These are phyloP conservation scores for Drosophila orosa DNA, from an alignment of 1,140 invertebrate genomes.

Conservation along the genomic window DNA sequence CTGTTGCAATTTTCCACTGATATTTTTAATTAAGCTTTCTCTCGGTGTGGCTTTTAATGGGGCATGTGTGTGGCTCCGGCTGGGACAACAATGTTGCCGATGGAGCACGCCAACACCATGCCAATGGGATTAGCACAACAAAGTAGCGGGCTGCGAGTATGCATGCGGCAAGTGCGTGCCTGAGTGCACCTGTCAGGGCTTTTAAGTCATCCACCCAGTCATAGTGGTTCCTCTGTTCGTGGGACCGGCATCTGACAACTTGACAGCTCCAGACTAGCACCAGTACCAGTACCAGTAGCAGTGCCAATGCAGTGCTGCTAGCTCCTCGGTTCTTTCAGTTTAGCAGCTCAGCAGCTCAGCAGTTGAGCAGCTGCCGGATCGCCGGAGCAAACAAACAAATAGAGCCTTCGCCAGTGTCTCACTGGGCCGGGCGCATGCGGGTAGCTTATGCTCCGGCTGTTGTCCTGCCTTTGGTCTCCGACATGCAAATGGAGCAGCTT, in stretches of 20 bases:
- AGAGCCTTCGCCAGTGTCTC: slow-evolving; percentile 46
- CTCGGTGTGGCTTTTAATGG: slow-evolving; percentile 13
- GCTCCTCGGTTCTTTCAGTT: slow-evolving; percentile 2
- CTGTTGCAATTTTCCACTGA: too few relatives aligned
- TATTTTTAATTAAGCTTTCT: background rate
- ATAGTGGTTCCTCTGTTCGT: slow-evolving; percentile 57
- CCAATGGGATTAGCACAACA: slow-evolving; percentile 64
- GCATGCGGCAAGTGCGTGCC: slow-evolving; percentile 65
- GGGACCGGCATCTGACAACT: slow-evolving; percentile 61
- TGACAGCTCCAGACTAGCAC: slow-evolving; percentile 48
- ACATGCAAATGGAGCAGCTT: slow-evolving; percentile 56
- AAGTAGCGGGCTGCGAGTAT: slow-evolving; percentile 49
- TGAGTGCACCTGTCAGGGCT: slow-evolving; percentile 72
- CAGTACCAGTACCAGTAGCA: background rate
- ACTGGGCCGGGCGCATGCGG: slow-evolving; percentile 34
- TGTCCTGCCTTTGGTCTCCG: slow-evolving; percentile 9
- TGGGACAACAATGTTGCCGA: slow-evolving; percentile 43
- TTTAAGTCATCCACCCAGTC: slow-evolving; percentile 64
- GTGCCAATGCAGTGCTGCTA: background rate
- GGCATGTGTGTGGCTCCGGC: slow-evolving; percentile 23
- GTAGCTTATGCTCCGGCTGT: slow-evolving; percentile 45
- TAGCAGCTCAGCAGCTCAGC: slow-evolving; percentile 20
- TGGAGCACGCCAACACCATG: slow-evolving; percentile 37
- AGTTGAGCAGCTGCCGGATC: slow-evolving; percentile 22
- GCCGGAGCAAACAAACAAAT: slow-evolving; percentile 50